These are phyloP conservation scores for Taenaris catops DNA, from an alignment of 2,888 invertebrate genomes.

Conservation along the genomic window DNA sequence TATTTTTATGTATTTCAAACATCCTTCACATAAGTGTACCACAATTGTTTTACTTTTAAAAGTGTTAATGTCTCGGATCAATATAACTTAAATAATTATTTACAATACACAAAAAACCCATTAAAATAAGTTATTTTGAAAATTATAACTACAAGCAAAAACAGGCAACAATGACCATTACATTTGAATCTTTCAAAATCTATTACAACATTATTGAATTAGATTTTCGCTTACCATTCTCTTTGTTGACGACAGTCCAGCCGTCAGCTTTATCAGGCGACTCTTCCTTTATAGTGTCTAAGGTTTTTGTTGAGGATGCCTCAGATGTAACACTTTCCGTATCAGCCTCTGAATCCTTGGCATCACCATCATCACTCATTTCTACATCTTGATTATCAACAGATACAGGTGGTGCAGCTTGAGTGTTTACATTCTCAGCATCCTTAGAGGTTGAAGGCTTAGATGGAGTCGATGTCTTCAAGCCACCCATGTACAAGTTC, in stretches of 20 bases:
- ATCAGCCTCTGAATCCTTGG: constrained; percentile 25
- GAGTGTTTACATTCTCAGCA: constrained; percentile 14
- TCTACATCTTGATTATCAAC: constrained; percentile 30
- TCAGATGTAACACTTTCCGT: constrained; percentile 19
- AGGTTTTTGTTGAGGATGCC: constrained; percentile 6
- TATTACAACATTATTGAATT: too few relatives aligned
- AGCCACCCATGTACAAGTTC: constrained; percentile 24
- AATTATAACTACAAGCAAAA: too few relatives aligned
- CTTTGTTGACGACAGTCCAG: constrained; percentile 62
- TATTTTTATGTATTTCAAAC: too few relatives aligned
- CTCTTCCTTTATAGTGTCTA: constrained; percentile 20
- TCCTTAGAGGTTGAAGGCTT: constrained; percentile 19
- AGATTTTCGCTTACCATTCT: constrained; percentile 57
- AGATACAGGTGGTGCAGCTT: constrained; percentile 3
- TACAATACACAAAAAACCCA: too few relatives aligned
- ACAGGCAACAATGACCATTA: too few relatives aligned
- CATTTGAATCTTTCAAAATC: too few relatives aligned
- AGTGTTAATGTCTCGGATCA: too few relatives aligned
- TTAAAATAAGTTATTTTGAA: too few relatives aligned
- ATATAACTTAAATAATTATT: too few relatives aligned
- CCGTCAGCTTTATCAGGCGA: constrained; percentile 42
- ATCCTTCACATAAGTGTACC: too few relatives aligned
- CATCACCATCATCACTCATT: constrained; percentile 36
- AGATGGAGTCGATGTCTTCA: constrained; percentile 6
- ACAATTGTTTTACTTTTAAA: too few relatives aligned